Percentiles rank a stretch among this genome's conserved stretches.
Evolutionary conservation across 2,113 vertebrate genomes (phyloP).

Genomic region (Suricata suricatta): DNA sequence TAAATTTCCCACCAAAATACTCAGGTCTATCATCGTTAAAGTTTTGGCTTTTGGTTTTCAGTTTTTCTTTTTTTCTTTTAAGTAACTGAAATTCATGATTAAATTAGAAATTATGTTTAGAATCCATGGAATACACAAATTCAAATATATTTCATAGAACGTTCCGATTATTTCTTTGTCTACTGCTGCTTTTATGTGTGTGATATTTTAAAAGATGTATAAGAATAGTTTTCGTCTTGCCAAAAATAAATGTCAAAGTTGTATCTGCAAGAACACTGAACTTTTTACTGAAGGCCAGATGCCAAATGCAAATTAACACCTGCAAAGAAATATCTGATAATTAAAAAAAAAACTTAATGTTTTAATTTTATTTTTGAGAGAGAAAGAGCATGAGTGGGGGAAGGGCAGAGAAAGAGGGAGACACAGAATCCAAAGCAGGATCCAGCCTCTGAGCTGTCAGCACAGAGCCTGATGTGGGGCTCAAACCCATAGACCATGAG

Average conservation of each 20-base stretch:
- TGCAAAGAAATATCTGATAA: slow-evolving; percentile 61
- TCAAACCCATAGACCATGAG: too few species aligned
- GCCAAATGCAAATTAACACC: slow-evolving; percentile 78
- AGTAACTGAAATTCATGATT: slow-evolving; percentile 51
- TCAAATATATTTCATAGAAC: slow-evolving; percentile 76
- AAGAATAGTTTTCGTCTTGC: slow-evolving; percentile 78
- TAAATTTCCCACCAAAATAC: neutral
- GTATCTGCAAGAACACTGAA: slow-evolving; percentile 67
- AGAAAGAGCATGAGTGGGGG: too few species aligned
- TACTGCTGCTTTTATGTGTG: slow-evolving; percentile 34
- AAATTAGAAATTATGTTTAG: slow-evolving; percentile 58
- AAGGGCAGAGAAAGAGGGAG: too few species aligned
- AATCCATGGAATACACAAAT: slow-evolving; percentile 47
- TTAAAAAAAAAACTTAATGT: too few species aligned
- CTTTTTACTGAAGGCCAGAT: slow-evolving; percentile 72
- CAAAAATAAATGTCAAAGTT: slow-evolving; percentile 82
- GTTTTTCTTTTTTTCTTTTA: neutral
- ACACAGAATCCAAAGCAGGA: too few species aligned
- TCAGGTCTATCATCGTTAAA: neutral
- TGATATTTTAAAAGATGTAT: slow-evolving; percentile 66
- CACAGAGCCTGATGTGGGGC: too few species aligned
- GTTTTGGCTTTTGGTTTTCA: neutral
- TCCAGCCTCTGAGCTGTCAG: too few species aligned
- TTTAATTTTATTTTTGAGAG: too few species aligned
- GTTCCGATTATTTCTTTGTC: slow-evolving; percentile 59